These are phyloP conservation scores for Zaprionus lineosus DNA, from an alignment of 2,888 invertebrate species.

Conservation along the genomic window DNA sequence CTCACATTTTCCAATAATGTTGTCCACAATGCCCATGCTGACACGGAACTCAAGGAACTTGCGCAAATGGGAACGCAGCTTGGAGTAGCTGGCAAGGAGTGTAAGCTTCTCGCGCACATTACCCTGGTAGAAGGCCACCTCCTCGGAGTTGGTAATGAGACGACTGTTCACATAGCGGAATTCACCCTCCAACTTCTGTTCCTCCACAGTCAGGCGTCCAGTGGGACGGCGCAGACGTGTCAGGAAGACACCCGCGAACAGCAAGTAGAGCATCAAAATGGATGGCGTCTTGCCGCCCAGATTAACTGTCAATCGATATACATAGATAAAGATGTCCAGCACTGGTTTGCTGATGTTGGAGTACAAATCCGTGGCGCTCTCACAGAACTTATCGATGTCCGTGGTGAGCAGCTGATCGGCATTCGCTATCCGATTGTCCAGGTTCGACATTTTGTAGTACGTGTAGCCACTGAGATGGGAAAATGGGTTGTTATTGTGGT, in stretches of 20 bases:
- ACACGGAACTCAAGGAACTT: constrained; percentile 95
- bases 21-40: constrained; percentile 96
- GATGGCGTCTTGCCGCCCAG: constrained; percentile 95
- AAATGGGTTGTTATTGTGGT: no score
- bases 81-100: constrained; percentile 93
- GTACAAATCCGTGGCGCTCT: constrained; percentile 96
- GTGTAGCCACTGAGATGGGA: constrained; percentile 90
- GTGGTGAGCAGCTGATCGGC: constrained; percentile 97
- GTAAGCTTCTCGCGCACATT: constrained; percentile 94
- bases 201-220: constrained; percentile 93
- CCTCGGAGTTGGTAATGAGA: constrained; percentile 98
- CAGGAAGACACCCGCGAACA: constrained; percentile 92
- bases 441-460: constrained; percentile 97
- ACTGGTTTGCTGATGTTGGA: constrained; percentile 98
- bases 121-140: constrained; percentile 89
- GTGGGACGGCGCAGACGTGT: constrained; percentile 95
- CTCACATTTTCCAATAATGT: constrained; percentile 97
- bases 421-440: constrained; percentile 97
- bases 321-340: constrained; percentile 96
- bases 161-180: constrained; percentile 98
- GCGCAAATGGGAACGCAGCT: constrained; percentile 91
- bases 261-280: constrained; percentile 93
- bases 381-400: constrained; percentile 98
- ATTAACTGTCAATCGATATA: constrained; percentile 93
- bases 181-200: constrained; percentile 99